Percentiles rank a stretch among this genome's conserved stretches.
phyloP scores from a whole-genome alignment of 2,888 invertebrate genomes.

The Eupithecia centaureata region DNA sequence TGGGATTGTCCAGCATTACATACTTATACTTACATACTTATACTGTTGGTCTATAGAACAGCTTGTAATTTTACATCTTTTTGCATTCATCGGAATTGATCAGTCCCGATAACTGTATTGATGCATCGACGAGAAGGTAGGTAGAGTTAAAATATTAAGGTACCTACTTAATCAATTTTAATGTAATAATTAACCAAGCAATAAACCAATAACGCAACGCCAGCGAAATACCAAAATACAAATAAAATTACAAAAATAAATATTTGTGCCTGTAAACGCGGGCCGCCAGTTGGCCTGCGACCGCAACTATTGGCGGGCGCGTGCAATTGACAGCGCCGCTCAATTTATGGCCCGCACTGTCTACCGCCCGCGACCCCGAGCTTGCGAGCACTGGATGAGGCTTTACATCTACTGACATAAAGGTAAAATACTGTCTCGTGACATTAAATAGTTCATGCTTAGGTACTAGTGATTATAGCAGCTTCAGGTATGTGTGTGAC shows the following conservation, averaged over 20 bases:
- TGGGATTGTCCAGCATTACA: too few species aligned
- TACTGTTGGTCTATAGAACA: too few species aligned
- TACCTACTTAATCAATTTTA: neutral
- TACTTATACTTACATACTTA: too few species aligned
- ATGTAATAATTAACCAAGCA: slow-evolving; percentile 4
- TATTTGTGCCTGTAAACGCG: slow-evolving; percentile 24
- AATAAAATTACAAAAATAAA: slow-evolving; percentile 34
- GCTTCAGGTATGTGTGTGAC: neutral
- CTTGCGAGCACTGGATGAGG: slow-evolving; percentile 45
- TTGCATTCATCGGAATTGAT: too few species aligned
- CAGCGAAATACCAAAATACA: slow-evolving; percentile 20
- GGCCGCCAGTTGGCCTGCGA: slow-evolving; percentile 55
- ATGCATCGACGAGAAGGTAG: too few species aligned
- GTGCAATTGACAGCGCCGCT: slow-evolving; percentile 83
- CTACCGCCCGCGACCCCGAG: slow-evolving; percentile 57
- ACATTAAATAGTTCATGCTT: neutral
- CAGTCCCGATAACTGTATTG: too few species aligned
- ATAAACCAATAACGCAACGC: slow-evolving; percentile 9
- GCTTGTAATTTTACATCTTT: too few species aligned
- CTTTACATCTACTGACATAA: neutral
- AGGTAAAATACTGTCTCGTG: neutral
- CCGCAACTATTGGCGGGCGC: slow-evolving; percentile 82
- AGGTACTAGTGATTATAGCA: neutral
- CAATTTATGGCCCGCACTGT: slow-evolving; percentile 83
- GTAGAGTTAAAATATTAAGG: too few species aligned